These are phyloP conservation scores for Chaetogeoica ovagalla DNA, from an alignment of 2,888 invertebrate species.

Conservation along the genomic window DNA sequence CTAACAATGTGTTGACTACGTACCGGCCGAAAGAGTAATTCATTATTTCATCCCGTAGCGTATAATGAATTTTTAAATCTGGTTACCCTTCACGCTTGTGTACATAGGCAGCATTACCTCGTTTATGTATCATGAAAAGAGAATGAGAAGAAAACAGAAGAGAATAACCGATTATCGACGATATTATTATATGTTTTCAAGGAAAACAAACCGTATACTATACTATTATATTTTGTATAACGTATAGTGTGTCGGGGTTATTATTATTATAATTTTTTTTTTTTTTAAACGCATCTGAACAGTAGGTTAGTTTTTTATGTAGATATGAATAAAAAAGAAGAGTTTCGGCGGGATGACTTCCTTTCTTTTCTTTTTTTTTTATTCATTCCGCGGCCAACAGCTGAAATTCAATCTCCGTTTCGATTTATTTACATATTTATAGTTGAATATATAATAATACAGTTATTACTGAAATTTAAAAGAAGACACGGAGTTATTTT, in stretches of 20 bases:
- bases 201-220: too few species aligned
- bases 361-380: not conserved
- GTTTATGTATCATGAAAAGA: too few species aligned
- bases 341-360: slow-evolving; percentile 2
- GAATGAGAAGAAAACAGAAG: too few species aligned
- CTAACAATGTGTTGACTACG: too few species aligned
- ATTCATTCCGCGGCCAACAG: slow-evolving; percentile 12
- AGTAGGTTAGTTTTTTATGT: not conserved
- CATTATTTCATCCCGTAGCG: too few species aligned
- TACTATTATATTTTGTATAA: not conserved
- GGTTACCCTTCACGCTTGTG: too few species aligned
- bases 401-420: slow-evolving; percentile 18
- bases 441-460: not conserved
- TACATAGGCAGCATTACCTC: too few species aligned
- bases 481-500: too few species aligned
- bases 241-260: not conserved
- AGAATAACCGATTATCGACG: too few species aligned
- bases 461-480: not conserved
- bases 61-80: too few species aligned
- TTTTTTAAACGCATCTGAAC: not conserved
- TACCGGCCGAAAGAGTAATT: too few species aligned
- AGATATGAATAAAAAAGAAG: not conserved
- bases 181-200: too few species aligned
- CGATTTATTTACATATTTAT: not conserved
- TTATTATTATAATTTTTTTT: not conserved